These are phyloP conservation scores for Poecilia gillii DNA, from an alignment of 2,797 vertebrate species.

Conservation along the genomic window DNA sequence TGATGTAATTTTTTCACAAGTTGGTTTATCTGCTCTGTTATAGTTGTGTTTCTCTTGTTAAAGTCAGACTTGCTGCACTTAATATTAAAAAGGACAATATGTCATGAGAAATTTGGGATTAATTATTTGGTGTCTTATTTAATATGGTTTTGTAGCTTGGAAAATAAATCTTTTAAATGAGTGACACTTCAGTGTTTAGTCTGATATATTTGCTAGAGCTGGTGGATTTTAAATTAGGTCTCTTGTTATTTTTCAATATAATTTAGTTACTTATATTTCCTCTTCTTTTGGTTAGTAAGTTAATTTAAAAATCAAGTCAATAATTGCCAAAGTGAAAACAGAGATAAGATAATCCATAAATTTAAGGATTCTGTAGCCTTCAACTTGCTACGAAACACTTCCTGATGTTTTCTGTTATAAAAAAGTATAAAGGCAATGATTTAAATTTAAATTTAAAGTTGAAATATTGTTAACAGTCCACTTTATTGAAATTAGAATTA, in stretches of 20 bases:
- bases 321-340: not conserved
- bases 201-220: not conserved
- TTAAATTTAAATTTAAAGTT: not conserved
- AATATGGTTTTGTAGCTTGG: not conserved
- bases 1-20: not conserved
- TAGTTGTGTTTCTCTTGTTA: not conserved
- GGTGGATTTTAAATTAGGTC: not conserved
- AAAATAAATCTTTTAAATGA: not conserved
- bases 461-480: conserved; percentile 20
- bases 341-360: too few species aligned
- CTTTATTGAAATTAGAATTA: conserved; percentile 3
- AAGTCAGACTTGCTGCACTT: not conserved
- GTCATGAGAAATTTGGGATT: not conserved
- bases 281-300: not conserved
- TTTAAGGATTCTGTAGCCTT: not conserved
- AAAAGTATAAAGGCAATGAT: not conserved
- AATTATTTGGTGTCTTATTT: not conserved
- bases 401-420: not conserved
- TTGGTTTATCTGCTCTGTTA: not conserved
- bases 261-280: not conserved
- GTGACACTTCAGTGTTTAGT: not conserved
- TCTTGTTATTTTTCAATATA: not conserved
- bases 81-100: not conserved
- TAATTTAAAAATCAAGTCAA: not conserved
- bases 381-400: not conserved